phyloP scores from a whole-genome alignment of 2,888 invertebrate genomes.

The Suillia variegata region DNA sequence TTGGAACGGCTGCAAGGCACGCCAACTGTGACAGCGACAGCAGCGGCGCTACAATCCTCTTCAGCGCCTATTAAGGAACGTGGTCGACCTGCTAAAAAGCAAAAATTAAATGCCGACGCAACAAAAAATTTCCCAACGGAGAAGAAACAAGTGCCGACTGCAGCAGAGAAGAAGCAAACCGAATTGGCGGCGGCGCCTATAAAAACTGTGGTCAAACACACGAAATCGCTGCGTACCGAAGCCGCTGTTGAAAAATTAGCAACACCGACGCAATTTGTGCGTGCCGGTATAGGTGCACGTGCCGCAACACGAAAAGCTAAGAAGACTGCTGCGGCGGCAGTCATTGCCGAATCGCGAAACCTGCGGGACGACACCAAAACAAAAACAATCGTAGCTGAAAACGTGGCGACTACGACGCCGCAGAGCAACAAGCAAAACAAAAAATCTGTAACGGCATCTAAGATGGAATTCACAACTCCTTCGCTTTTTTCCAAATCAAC shows the following conservation, averaged over 20 bases:
- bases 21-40: constrained; percentile 28
- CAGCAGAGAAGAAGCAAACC: background rate
- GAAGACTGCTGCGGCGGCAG: background rate
- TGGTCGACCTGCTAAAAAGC: constrained; percentile 10
- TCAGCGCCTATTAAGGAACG: background rate
- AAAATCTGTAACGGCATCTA: background rate
- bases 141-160: constrained; percentile 24
- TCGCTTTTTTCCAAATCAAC: constrained; percentile 21
- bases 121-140: constrained; percentile 9
- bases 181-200: background rate
- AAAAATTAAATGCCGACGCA: constrained; percentile 14
- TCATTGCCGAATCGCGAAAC: background rate
- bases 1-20: constrained; percentile 67
- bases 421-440: constrained; percentile 11
- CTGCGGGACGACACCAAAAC: background rate
- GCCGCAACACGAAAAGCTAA: background rate
- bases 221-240: too few relatives aligned
- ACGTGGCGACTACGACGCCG: background rate
- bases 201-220: too few relatives aligned
- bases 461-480: constrained; percentile 30
- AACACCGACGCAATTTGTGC: background rate
- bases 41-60: background rate
- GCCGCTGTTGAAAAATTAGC: background rate
- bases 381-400: background rate
- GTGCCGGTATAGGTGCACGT: background rate